These are phyloP conservation scores for Heliornis fulica DNA, from an alignment of 2,113 vertebrate genomes.

Conservation along the genomic window DNA sequence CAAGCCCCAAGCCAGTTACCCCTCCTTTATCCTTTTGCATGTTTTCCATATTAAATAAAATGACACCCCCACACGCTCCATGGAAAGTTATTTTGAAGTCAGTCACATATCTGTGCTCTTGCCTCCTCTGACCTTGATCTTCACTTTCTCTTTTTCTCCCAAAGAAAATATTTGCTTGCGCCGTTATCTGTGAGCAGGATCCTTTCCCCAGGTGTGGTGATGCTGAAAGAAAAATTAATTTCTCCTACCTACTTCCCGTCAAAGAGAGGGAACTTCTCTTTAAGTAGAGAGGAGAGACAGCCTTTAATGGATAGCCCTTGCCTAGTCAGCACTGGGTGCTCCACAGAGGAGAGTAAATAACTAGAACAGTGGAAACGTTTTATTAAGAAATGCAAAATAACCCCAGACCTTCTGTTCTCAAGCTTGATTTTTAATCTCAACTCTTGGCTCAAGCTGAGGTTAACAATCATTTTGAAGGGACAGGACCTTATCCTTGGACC, in stretches of 20 bases:
- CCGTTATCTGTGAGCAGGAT: constrained; percentile 69
- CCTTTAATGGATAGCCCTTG: constrained; percentile 56
- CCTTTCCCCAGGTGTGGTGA: constrained; percentile 69
- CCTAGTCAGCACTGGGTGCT: constrained; percentile 58
- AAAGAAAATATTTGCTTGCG: constrained; percentile 75
- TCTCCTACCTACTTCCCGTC: constrained; percentile 16
- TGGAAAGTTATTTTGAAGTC: constrained; percentile 57
- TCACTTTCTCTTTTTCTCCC: constrained; percentile 68
- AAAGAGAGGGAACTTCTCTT: constrained; percentile 48
- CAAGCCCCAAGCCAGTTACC: constrained; percentile 42
- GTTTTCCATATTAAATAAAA: constrained; percentile 69
- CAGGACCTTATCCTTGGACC: neutral
- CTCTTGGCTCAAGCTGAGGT: neutral
- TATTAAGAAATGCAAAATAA: constrained; percentile 51
- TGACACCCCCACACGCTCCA: constrained; percentile 61
- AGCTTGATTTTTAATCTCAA: constrained; percentile 30
- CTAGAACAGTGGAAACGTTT: constrained; percentile 29
- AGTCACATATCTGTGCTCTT: constrained; percentile 36
- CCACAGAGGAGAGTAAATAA: constrained; percentile 33
- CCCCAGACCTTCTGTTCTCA: constrained; percentile 29
- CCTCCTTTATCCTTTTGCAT: constrained; percentile 38
- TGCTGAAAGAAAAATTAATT: constrained; percentile 69
- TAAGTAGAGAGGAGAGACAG: constrained; percentile 16
- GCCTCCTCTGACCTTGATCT: constrained; percentile 72
- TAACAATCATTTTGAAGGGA: neutral